Evolutionary conservation across 53 echinoderm and acorn worm species (phyloP), one percentile per base, ranked within the genome.

Genomic region (Echinarachnius parma): DNA sequence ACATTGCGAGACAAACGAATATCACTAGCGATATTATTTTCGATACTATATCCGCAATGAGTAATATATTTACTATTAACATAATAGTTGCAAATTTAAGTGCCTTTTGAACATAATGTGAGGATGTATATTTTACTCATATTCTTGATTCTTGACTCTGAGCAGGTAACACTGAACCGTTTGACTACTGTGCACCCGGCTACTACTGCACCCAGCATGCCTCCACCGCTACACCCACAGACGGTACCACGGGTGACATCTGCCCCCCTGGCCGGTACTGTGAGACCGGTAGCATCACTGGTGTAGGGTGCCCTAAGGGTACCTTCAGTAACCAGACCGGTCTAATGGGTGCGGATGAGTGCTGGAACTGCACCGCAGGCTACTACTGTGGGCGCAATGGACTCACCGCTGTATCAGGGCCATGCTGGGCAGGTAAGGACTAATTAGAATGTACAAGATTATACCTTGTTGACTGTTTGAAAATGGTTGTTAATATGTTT

Each of bases 191-290:
- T 48, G 62, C 90, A 15, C 84, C 95, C 0, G 95, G 95, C 22
- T 75, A 84, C 63, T 95, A 75, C 79, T 95, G 95, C 55, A 81
- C 78, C 31, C 66, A 74, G 20, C 77, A 87, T 16, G 87, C 90
- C 2, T 61, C 81, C 28, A 75, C 56, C 16, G 72, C 96, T 22
- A 77, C 90, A 0, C 96, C 96, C 10, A 35, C 9, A 4, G 87
- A 91, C 42, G 91, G 89, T 11, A 34, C 19, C 28, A 91, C 96
- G 0, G 94, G 96, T 5, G 79, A 90, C 53, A 59, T 83, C 54
- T 95, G 96, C 20, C 93, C 94, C 3, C 75, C 82, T 1, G 91
- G 96, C n/a, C 72, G 79, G 14, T 91, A 95, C 85, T 91, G 95
- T 53, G 86, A 84, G 37, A 48, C 64, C 1, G 96, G 96, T 9